A percentile compares a stretch with the other conserved stretches of the same genome.
Conservation (phyloP, 2,797 vertebrate species). For the Protonibea diacanthus region DNA sequence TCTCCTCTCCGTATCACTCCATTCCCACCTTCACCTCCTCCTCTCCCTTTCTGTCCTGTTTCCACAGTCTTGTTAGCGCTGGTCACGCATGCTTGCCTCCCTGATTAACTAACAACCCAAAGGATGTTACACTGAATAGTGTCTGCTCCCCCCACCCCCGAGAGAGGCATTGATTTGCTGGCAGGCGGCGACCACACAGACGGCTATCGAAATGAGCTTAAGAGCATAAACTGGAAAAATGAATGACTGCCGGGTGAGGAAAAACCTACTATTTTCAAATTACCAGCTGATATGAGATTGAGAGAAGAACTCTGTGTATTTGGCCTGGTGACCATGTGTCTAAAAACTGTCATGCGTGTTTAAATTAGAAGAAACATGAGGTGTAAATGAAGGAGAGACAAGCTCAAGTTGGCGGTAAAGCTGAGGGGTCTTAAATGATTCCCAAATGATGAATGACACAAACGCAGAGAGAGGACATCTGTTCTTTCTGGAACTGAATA, state of each 20-base stretch:
- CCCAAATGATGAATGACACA: constrained; percentile 27
- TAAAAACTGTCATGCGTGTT: neutral
- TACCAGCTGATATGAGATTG: neutral
- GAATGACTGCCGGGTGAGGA: constrained; percentile 23
- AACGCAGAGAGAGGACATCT: constrained; percentile 38
- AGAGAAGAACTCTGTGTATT: neutral
- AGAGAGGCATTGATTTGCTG: constrained; percentile 69
- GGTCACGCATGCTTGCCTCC: constrained; percentile 63
- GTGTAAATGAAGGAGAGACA: neutral
- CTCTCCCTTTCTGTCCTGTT: neutral
- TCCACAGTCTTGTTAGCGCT: constrained; percentile 60
- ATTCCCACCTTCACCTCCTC: neutral
- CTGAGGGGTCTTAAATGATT: constrained; percentile 12
- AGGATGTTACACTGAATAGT: constrained; percentile 51
- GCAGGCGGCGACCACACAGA: constrained; percentile 61
- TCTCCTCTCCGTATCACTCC: neutral
- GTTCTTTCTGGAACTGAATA: constrained; percentile 32
- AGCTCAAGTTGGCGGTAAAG: constrained; percentile 15
- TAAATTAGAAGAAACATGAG: neutral
- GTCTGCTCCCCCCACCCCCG: constrained; percentile 37
- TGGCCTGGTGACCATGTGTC: neutral
- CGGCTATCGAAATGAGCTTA: constrained; percentile 51
- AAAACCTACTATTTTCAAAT: constrained; percentile 22
- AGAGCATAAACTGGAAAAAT: constrained; percentile 50
- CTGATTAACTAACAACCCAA: constrained; percentile 73